Evolutionary conservation across 2,113 vertebrate genomes (phyloP), one percentile per base, ranked within the genome.

Genomic region (Microtus oregoni): DNA sequence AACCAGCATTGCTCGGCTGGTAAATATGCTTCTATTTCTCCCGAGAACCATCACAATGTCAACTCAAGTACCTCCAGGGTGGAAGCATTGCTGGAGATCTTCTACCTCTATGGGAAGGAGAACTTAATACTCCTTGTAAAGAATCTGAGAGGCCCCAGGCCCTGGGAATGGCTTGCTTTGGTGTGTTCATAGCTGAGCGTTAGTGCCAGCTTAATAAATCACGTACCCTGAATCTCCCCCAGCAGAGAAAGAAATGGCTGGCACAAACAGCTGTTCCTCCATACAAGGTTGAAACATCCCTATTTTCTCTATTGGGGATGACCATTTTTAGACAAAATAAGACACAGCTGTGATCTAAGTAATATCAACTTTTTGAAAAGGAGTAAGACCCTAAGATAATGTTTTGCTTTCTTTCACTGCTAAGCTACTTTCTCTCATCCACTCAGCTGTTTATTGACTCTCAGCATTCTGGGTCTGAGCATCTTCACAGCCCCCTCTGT

Each of bases 261-360:
- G n/a, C 28, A 63, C 72, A 72, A 94, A 52, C 63, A 90, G 61
- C 52, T 89, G 52, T n/a, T 28, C 20, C 55, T 88, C 70, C 94
- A 90, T 79, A 72, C 22, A 89, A 73, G 44, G 38, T 55, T 92
- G 58, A 89, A 94, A 77, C 78, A 90, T 67, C 88, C 75, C 94
- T 58, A 92, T 93, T 94, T 97, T 76, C 86, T 97, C 87, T 35
- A 73, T 52, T 94, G 58, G 58, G 4, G 26, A 77, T 76, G 44
- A 95, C 83, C 9, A 89, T 93, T 92, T 97, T 97, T 86, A 94
- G 78, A 52, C 24, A 92, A 89, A 90, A 87, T 72, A 92, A 95
- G 11, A 93, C 58, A 92, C 17, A 86, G 86, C 35, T 85, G 41
- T 75, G n/a, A 89, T 76, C 75, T 93, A n/a, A 73, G 41, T 52